Conservation (phyloP, 2,797 vertebrate species). For the Malacoctenus gilli region DNA sequence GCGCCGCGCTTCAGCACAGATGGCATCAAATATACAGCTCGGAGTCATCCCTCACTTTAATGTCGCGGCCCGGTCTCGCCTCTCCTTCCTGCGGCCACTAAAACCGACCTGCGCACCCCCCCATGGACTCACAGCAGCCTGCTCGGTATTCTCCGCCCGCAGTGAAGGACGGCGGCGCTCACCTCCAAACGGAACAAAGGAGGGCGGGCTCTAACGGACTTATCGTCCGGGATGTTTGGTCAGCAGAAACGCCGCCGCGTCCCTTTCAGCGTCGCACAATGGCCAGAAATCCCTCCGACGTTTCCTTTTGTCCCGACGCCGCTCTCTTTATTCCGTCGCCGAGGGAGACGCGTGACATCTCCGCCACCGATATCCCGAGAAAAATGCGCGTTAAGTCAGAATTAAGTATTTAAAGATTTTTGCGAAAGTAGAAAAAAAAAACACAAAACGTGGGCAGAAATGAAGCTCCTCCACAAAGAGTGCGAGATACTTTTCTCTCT, state of each 20-base stretch:
- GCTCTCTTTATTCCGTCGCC: conserved; percentile 14
- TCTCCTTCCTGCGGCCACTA: conserved; percentile 33
- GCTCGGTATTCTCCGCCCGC: conserved; percentile 44
- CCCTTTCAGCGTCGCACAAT: conserved; percentile 27
- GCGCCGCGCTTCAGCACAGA: conserved; percentile 62
- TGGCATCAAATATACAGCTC: conserved; percentile 68
- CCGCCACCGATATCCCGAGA: conserved; percentile 9
- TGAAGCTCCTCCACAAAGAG: conserved; percentile 13
- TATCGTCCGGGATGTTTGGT: conserved; percentile 23
- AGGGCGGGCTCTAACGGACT: conserved; percentile 21
- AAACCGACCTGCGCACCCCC: conserved; percentile 30
- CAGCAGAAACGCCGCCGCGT: conserved; percentile 53
- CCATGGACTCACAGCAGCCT: conserved; percentile 48
- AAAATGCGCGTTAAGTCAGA: conserved; percentile 25
- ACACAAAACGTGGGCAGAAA: conserved; percentile 15
- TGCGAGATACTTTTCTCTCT: conserved; percentile 58
- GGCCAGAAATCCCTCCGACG: conserved; percentile 2
- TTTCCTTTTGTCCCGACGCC: conserved; percentile 21
- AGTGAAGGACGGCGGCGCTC: conserved; percentile 29
- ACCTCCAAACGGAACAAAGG: conserved; percentile 46
- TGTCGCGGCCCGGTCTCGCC: conserved; percentile 34
- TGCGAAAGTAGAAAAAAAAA: conserved; percentile 20
- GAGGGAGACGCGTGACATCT: conserved; percentile 10
- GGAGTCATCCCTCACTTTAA: conserved; percentile 72
- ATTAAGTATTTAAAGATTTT: conserved; percentile 34